phyloP scores from a whole-genome alignment of 2,797 vertebrate species.

The Synaphobranchus kaupii region DNA sequence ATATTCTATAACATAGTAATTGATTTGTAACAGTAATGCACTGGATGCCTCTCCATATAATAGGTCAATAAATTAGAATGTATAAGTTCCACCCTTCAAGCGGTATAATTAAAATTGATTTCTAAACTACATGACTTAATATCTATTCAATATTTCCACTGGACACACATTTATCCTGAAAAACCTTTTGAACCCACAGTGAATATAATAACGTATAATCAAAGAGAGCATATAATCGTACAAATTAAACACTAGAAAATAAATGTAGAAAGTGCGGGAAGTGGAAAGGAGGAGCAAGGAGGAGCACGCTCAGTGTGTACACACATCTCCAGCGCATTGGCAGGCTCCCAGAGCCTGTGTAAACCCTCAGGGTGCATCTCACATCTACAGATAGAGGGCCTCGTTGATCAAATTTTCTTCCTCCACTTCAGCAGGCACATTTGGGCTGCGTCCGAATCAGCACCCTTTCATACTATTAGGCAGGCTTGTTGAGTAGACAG shows the following conservation, averaged over 20 bases:
- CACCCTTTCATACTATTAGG: too few species aligned
- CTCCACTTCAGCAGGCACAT: background rate
- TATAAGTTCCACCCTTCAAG: background rate
- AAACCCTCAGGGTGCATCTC: background rate
- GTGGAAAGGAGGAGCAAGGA: background rate
- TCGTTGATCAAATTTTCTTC: slow-evolving; percentile 10
- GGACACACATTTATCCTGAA: background rate
- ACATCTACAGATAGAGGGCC: slow-evolving; percentile 9
- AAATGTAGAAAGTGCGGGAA: background rate
- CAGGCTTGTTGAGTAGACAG: too few species aligned
- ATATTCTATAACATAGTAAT: background rate
- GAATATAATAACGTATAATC: background rate
- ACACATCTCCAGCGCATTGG: background rate
- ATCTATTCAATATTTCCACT: background rate
- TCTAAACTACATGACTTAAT: background rate
- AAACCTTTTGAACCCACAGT: background rate
- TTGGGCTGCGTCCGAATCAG: background rate
- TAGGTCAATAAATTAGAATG: background rate
- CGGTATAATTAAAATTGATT: slow-evolving; percentile 4
- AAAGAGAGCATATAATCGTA: background rate
- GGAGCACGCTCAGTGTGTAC: background rate
- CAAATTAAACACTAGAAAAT: background rate
- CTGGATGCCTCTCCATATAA: slow-evolving; percentile 3
- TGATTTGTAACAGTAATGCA: slow-evolving; percentile 5
- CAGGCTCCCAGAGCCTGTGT: background rate